These are phyloP conservation scores for Cinclus mexicanus DNA, from an alignment of 2,113 vertebrate genomes.

Conservation along the genomic window DNA sequence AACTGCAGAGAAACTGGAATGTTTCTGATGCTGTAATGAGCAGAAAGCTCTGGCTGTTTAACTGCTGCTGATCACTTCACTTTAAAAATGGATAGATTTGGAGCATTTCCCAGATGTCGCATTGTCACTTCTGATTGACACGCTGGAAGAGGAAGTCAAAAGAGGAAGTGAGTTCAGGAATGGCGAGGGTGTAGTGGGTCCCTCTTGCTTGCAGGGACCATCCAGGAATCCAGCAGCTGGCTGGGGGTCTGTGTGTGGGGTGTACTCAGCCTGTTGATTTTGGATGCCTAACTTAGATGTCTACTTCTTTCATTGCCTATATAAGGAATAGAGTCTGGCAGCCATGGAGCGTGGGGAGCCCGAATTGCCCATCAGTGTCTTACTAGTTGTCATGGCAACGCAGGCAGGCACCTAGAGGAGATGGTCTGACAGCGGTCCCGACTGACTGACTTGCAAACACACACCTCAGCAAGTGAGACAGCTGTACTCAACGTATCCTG, in stretches of 20 bases:
- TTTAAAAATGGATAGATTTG: slow-evolving; percentile 22
- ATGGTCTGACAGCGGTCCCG: not conserved
- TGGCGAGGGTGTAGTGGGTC: not conserved
- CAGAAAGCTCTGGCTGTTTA: slow-evolving; percentile 14
- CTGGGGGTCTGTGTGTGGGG: slow-evolving; percentile 17
- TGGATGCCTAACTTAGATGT: slow-evolving; percentile 16
- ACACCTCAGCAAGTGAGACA: not conserved
- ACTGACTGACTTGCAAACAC: slow-evolving; percentile 2
- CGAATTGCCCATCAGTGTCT: slow-evolving; percentile 43
- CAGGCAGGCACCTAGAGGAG: slow-evolving; percentile 30
- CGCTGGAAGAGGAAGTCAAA: slow-evolving; percentile 54
- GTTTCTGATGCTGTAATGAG: not conserved
- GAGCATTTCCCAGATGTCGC: slow-evolving; percentile 13
- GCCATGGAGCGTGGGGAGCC: slow-evolving; percentile 15
- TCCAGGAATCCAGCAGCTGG: slow-evolving; percentile 27
- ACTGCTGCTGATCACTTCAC: not conserved
- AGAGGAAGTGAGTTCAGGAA: not conserved
- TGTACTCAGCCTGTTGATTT: slow-evolving; percentile 39
- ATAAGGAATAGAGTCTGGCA: slow-evolving; percentile 61
- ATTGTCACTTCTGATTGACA: slow-evolving; percentile 62
- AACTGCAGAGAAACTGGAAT: not conserved
- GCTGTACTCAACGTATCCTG: not conserved
- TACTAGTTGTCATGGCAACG: slow-evolving; percentile 20
- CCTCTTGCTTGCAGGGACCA: not conserved
- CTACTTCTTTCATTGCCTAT: slow-evolving; percentile 37